phyloP scores from a whole-genome alignment of 2,888 invertebrate genomes.

The Heliconius cydno region DNA sequence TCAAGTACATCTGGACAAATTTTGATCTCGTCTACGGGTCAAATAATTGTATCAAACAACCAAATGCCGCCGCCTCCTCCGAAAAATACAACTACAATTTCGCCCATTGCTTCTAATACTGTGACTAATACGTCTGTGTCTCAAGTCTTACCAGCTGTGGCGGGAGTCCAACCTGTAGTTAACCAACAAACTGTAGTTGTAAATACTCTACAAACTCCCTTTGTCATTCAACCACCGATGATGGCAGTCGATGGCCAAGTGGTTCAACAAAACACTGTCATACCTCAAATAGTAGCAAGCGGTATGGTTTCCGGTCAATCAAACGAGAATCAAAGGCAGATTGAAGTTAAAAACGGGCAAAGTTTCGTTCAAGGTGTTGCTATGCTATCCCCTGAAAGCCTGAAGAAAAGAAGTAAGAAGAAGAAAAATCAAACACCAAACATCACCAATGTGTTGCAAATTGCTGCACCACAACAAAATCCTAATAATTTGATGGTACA shows the following conservation, averaged over 20 bases:
- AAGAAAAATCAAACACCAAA: conserved; percentile 88
- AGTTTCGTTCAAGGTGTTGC: conserved; percentile 72
- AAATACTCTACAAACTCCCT: conserved; percentile 90
- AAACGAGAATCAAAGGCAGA: conserved; percentile 78
- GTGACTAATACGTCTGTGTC: conserved; percentile 86
- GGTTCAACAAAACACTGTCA: conserved; percentile 86
- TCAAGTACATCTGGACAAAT: conserved; percentile 85
- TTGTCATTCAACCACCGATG: conserved; percentile 90
- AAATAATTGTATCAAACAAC: conserved; percentile 87
- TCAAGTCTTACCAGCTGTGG: conserved; percentile 86
- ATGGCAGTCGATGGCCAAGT: conserved; percentile 89
- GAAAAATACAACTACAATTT: conserved; percentile 80
- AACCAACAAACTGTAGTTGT: conserved; percentile 91
- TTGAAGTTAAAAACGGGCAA: conserved; percentile 80
- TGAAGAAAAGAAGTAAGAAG: conserved; percentile 87
- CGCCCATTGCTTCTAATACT: conserved; percentile 85
- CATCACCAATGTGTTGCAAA: conserved; percentile 88
- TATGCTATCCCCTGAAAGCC: conserved; percentile 87
- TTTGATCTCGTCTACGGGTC: conserved; percentile 89
- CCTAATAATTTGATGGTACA: conserved; percentile 85
- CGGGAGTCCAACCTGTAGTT: conserved; percentile 86
- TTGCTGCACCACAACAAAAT: conserved; percentile 86
- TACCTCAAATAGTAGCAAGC: conserved; percentile 87
- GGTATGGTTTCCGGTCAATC: conserved; percentile 84
- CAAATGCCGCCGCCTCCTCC: conserved; percentile 87